These are phyloP conservation scores for Eurosta solidaginis DNA, from an alignment of 1,140 invertebrate genomes.

Conservation along the genomic window DNA sequence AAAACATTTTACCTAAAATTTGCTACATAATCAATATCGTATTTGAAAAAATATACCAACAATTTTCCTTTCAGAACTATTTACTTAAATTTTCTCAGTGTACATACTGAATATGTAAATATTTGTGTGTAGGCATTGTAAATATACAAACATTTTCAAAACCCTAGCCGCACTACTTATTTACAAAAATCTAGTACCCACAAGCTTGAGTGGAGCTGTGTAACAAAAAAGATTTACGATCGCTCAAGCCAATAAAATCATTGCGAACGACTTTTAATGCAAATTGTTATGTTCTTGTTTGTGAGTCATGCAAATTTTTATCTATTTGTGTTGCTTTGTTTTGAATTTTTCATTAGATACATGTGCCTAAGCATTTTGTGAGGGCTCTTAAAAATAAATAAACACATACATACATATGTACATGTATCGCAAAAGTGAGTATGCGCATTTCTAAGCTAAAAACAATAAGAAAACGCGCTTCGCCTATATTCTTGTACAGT, in stretches of 20 bases:
- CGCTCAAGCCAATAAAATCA: conserved; percentile 58
- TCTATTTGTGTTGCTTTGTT: neutral
- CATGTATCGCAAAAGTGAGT: neutral
- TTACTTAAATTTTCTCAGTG: no score
- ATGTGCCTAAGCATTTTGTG: neutral
- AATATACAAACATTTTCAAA: no score
- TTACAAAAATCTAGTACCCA: neutral
- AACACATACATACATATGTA: neutral
- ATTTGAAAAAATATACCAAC: no score
- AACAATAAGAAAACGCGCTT: neutral
- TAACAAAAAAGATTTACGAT: conserved; percentile 51
- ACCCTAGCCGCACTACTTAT: neutral
- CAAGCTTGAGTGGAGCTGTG: conserved; percentile 9
- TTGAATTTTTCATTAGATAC: neutral
- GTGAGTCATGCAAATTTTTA: neutral
- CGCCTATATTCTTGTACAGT: neutral
- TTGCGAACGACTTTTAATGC: conserved; percentile 58
- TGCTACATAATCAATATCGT: no score
- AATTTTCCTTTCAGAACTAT: no score
- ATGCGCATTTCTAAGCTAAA: neutral
- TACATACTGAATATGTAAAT: neutral
- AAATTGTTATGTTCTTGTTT: conserved; percentile 49
- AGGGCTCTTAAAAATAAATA: neutral
- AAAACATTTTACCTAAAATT: no score
- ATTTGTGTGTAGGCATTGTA: no score